Conservation (phyloP, 1,140 invertebrate genomes). For the Listronotus oregonensis region DNA sequence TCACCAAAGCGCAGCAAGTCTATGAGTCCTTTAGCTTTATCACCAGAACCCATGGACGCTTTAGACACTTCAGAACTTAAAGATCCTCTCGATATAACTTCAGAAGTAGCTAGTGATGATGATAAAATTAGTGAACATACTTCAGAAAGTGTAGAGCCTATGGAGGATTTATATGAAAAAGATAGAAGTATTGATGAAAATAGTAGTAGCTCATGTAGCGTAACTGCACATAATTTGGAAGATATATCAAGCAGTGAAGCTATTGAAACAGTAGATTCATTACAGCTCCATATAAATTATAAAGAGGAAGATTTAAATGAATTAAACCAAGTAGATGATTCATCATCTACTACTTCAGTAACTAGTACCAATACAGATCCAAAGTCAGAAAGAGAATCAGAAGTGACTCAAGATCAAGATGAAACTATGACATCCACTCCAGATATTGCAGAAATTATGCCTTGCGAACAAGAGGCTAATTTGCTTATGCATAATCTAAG, state of each 20-base stretch:
- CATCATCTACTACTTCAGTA: constrained; percentile 31
- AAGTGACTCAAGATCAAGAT: constrained; percentile 36
- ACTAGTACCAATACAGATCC: constrained; percentile 39
- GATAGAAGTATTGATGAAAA: constrained; percentile 40
- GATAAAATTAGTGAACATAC: constrained; percentile 38
- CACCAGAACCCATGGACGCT: constrained; percentile 26
- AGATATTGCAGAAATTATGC: constrained; percentile 33
- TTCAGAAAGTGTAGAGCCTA: constrained; percentile 30
- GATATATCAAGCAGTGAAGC: constrained; percentile 41
- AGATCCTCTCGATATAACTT: constrained; percentile 31
- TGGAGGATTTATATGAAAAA: constrained; percentile 40
- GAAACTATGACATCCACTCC: constrained; percentile 39
- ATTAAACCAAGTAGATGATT: constrained; percentile 34
- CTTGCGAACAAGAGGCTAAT: constrained; percentile 17
- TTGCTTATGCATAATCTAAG: background rate
- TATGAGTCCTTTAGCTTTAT: constrained; percentile 40
- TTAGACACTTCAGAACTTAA: constrained; percentile 27
- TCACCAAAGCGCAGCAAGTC: constrained; percentile 46
- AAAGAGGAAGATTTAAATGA: constrained; percentile 33
- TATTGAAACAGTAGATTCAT: constrained; percentile 43
- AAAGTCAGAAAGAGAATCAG: constrained; percentile 37
- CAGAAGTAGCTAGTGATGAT: constrained; percentile 39
- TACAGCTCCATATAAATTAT: constrained; percentile 40
- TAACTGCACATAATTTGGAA: constrained; percentile 35
- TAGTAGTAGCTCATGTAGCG: constrained; percentile 40